phyloP scores from a whole-genome alignment of 2,113 vertebrate genomes.

The Brachyhypopomus gauderio region DNA sequence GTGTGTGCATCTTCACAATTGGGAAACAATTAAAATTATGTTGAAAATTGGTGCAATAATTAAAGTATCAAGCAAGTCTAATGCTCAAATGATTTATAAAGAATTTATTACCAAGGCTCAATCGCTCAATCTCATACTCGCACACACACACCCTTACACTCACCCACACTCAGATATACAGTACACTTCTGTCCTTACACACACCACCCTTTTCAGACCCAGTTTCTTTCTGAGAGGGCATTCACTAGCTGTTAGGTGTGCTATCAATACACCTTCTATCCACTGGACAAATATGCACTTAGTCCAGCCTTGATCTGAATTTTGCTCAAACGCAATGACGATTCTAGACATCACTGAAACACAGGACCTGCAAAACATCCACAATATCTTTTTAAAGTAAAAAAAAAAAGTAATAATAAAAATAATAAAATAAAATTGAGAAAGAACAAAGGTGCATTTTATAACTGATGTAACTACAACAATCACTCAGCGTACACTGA shows the following conservation, averaged over 20 bases:
- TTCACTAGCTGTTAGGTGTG: constrained; percentile 20
- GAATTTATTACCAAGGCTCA: constrained; percentile 67
- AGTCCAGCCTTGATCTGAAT: constrained; percentile 33
- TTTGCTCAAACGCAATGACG: constrained; percentile 34
- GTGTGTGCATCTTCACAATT: not conserved
- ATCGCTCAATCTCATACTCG: constrained; percentile 28
- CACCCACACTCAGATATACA: constrained; percentile 64
- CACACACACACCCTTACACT: constrained; percentile 48
- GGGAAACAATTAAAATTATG: not conserved
- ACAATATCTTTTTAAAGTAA: constrained; percentile 26
- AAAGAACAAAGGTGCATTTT: constrained; percentile 36
- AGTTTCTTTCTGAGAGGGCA: constrained; percentile 23
- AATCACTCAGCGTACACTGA: constrained; percentile 35
- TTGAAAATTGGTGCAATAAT: not conserved
- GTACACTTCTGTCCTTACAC: constrained; percentile 48
- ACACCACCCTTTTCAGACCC: constrained; percentile 28
- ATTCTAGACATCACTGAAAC: constrained; percentile 46
- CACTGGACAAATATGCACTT: constrained; percentile 14
- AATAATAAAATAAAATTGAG: constrained; percentile 11
- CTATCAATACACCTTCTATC: constrained; percentile 20
- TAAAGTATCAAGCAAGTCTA: constrained; percentile 10
- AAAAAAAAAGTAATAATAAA: constrained; percentile 39
- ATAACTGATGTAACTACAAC: constrained; percentile 33
- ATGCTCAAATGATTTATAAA: constrained; percentile 51
- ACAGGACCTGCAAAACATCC: constrained; percentile 46